Evolutionary conservation across 30 jellyfish, hydroid and myxozoan genomes (phyloP), one percentile per base, ranked within the genome.

Genomic region (Aurelia sp.): DNA sequence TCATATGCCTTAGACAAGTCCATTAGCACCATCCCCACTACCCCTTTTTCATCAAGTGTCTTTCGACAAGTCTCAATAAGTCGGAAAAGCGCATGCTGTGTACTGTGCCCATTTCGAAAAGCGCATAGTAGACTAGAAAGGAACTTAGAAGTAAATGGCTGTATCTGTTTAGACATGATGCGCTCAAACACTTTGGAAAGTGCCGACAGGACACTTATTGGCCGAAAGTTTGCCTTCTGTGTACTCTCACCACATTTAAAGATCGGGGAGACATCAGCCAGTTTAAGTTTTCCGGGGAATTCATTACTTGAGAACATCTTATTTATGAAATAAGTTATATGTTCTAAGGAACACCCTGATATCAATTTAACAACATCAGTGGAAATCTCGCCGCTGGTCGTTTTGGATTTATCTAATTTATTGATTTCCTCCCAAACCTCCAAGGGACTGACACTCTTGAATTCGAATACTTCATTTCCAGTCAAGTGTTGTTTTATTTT

Each of bases 11-110:
- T 58, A 9, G 88, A 77, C 12, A 77, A 76, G 68, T 77, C 88
- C 88, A 77, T 77, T 33, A 77, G 88, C 44, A 33, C 88, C 69
- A 61, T 77, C 67, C 88, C 88, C 73, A 72, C 82, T 16, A 73
- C 72, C 59, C 73, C 78, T 76, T 60, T 30, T 37, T 37, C 50
- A 37, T 37, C 50, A 37, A 37, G 50, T 37, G 50, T 37, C 50
- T 37, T 37, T 4, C 77, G 78, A 73, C 57, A 52, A 13, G 23
- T 50, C 59, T 73, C 85, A 16, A 53, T 73, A 5, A 73, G 59
- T 53, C 85, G 55, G 53, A 73, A 23, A 13, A 73, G 85, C 72
- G 72, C 85, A 13, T 73, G 85, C 59, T 73, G 58, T 50, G 85
- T 71, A 73, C 73, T 30, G 41, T 73, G 85, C 37, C 85, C 85